These are phyloP conservation scores for Eumacrocentrus americanus DNA, from an alignment of 2,888 invertebrate genomes.

Conservation along the genomic window DNA sequence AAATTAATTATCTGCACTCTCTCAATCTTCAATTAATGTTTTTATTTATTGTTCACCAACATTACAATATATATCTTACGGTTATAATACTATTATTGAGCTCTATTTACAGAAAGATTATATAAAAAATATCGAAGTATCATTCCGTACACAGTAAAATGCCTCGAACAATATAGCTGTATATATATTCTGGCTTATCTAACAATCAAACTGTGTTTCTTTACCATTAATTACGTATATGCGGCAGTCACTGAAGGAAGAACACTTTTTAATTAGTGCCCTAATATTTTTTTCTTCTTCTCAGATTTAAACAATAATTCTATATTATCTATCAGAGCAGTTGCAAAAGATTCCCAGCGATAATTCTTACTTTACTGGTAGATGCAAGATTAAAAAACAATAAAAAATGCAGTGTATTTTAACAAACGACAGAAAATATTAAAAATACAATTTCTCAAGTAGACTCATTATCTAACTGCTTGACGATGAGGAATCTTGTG, in stretches of 20 bases:
- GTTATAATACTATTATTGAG: constrained; percentile 32
- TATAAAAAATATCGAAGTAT: constrained; percentile 51
- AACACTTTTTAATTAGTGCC: background rate
- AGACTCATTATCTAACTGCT: constrained; percentile 33
- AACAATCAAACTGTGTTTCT: constrained; percentile 20
- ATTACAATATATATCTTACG: constrained; percentile 40
- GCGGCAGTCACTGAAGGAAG: constrained; percentile 38
- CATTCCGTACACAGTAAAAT: constrained; percentile 38
- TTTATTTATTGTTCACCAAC: constrained; percentile 38
- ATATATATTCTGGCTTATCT: constrained; percentile 11
- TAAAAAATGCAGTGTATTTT: background rate
- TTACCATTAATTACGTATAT: constrained; percentile 43
- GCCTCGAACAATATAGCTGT: constrained; percentile 35
- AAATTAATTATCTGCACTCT: constrained; percentile 5
- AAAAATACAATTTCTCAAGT: background rate
- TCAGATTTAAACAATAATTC: too few species aligned
- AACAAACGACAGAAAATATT: background rate
- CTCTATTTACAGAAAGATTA: constrained; percentile 49
- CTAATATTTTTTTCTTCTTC: too few species aligned
- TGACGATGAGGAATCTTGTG: constrained; percentile 36
- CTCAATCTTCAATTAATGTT: background rate
- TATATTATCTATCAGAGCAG: too few species aligned
- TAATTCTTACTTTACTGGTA: too few species aligned
- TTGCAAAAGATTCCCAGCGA: too few species aligned
- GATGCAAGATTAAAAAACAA: too few species aligned